These are phyloP conservation scores for Psophia crepitans DNA, from an alignment of 2,113 vertebrate species.

Conservation along the genomic window DNA sequence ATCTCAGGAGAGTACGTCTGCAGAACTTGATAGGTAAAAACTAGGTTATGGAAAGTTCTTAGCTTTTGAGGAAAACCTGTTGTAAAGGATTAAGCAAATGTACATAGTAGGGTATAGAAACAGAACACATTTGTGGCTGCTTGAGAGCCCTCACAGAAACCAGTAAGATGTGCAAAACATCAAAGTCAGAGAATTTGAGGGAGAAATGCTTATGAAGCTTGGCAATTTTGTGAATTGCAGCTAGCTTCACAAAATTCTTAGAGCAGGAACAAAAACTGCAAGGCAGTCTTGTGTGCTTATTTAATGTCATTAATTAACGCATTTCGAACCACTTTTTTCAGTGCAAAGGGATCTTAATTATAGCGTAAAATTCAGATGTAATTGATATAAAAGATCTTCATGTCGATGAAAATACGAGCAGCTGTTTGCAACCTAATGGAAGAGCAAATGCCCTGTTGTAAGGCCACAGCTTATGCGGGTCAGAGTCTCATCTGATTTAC, in stretches of 20 bases:
- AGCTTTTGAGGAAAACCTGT: slow-evolving; percentile 10
- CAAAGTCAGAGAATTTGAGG: background rate
- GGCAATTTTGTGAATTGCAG: background rate
- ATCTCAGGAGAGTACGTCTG: background rate
- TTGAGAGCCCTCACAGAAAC: background rate
- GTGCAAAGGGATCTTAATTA: slow-evolving; percentile 31
- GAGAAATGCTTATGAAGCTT: background rate
- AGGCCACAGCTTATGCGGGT: background rate
- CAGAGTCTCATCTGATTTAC: background rate
- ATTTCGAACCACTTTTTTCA: background rate
- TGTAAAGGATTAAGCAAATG: background rate
- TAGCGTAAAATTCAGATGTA: background rate
- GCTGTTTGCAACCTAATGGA: background rate
- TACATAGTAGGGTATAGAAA: background rate
- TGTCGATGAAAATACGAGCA: background rate
- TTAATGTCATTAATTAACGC: slow-evolving; percentile 44
- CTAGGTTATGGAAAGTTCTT: background rate
- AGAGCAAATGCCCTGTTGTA: background rate
- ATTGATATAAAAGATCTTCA: background rate
- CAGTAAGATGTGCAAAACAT: background rate
- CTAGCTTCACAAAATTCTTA: background rate
- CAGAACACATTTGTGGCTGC: background rate
- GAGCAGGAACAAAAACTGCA: background rate
- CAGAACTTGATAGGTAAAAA: background rate
- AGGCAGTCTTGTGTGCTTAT: slow-evolving; percentile 12